phyloP scores from a whole-genome alignment of 2,113 vertebrate species.

The Gavialis gangeticus region DNA sequence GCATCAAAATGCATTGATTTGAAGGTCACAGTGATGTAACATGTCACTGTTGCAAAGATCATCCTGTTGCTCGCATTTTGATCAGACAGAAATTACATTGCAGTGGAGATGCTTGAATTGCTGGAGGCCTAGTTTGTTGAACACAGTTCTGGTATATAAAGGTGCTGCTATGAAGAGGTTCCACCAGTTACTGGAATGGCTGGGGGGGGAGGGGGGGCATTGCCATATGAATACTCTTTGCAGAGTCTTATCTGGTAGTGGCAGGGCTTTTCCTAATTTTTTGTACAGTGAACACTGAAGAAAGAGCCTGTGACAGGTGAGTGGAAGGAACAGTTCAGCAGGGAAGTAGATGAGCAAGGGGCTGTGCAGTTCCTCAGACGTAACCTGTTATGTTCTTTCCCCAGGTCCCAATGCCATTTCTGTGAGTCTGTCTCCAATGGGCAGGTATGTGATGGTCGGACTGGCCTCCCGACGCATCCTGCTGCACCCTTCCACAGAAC shows the following conservation, averaged over 20 bases:
- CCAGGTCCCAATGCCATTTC: constrained; percentile 98
- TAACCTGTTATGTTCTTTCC: constrained; percentile 31
- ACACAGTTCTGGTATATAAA: neutral
- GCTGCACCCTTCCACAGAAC: constrained; percentile 96
- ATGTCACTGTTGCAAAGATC: neutral
- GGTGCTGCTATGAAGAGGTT: neutral
- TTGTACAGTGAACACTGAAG: neutral
- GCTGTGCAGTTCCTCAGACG: neutral
- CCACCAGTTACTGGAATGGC: neutral
- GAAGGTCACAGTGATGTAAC: neutral
- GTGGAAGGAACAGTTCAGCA: neutral
- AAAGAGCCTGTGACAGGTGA: neutral
- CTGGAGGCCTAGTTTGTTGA: no score
- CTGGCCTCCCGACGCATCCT: constrained; percentile 96
- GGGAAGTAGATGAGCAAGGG: neutral
- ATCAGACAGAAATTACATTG: neutral
- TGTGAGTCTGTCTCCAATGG: constrained; percentile 97
- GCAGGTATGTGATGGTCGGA: constrained; percentile 98
- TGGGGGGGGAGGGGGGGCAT: neutral
- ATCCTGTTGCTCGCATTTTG: neutral
- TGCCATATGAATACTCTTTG: neutral
- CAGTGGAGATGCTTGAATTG: neutral
- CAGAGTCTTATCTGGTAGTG: neutral
- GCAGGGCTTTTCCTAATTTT: neutral
- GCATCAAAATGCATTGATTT: neutral